Base-by-base conservation (phyloP, 2,888 invertebrate genomes). In the Heliconius hortense region DNA sequence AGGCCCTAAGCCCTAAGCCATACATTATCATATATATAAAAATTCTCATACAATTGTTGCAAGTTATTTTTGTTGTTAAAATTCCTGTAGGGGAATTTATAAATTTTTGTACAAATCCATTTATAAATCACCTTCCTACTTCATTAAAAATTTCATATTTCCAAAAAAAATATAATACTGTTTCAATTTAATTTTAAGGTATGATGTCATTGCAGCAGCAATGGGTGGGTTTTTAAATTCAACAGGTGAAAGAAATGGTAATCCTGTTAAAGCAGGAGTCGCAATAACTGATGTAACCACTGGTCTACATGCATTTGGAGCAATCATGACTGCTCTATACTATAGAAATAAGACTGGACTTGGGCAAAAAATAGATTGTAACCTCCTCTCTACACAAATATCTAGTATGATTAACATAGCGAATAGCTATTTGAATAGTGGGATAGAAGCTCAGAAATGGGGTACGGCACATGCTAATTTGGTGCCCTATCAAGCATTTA, bases 381-480 rank as follows among this genome's bases (percentile, higher is more conserved):
- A 99, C 90, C 95, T 99, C n/a, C 90, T 99, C 0, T 97, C 98
- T 1, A 98, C 99, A 0, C 98, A 99, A 94, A 95, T 99, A 56
- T 96, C 98, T 0, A 96, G 96, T 83, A 95, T 99, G 87, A 97
- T 98, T 31, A 98, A 99, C 87, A 95, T 99, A 18, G 98, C 96
- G 0, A 96, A 97, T 1, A 98, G 97, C 90, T 99, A 97, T 89
- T 92, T 99, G 43, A 99, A 99, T 88, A 96, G 96, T 68, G 96
- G 96, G 0, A 94, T 95, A 35, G 97, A 98, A 83, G 97, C 97
- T 0, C 92, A 95, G 76, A 94, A 97, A 72, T 97, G 97, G 96
- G 99, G 99, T n/a, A 98, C 98, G 0, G 97, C 97, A 0, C 99
- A 99, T 88, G 97, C 96, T 77, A 98, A 97, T 86, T 96, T 99